Evolutionary conservation across 2,888 invertebrate species (phyloP), one percentile per base, ranked within the genome.

Genomic region (Lasioglossum leucozonium): DNA sequence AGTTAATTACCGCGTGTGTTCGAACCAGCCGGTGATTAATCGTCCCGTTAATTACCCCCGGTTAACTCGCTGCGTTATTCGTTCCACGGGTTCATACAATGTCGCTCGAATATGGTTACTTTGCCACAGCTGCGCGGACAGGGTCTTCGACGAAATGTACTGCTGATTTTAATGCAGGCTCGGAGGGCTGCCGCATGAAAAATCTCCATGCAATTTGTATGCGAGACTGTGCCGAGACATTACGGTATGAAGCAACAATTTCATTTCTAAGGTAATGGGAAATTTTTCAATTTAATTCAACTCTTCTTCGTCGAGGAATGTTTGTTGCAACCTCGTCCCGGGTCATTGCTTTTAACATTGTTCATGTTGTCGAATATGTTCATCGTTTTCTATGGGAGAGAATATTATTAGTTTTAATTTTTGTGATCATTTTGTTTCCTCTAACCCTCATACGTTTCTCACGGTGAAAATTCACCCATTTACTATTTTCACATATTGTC

Each of bases 21-120:
- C 81, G 77, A 69, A 84, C 72, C 74, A 42, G 65, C 34, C 65
- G 77, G 65, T 88, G 88, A 90, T 90, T 90, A 90, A 90, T 90
- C 83, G 79, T 73, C 51, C 62, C 69, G 78, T 90, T 86, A 87
- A 88, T 88, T 86, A 77, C 77, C 87, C 34, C 78, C 74, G 58
- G 84, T 88, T 84, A 83, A 82, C 82, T 82, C 75, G 71, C 77
- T 71, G 74, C 73, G 85, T 87, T 79, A 81, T 82, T 79, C 77
- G 71, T 81, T 82, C 69, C 51, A 72, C 58, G 67, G 65, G 80
- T 69, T 62, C 81, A 42, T 77, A 65, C 65, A 37, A 79, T 76
- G 83, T 81, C 75, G 81, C 55, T 65, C 34, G 75, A 86, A 72
- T 80, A 76, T 26, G 78, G 73, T 51, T 72, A 74, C 81, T 80